phyloP scores from a whole-genome alignment of 2,113 vertebrate genomes.

The Fregata magnificens region DNA sequence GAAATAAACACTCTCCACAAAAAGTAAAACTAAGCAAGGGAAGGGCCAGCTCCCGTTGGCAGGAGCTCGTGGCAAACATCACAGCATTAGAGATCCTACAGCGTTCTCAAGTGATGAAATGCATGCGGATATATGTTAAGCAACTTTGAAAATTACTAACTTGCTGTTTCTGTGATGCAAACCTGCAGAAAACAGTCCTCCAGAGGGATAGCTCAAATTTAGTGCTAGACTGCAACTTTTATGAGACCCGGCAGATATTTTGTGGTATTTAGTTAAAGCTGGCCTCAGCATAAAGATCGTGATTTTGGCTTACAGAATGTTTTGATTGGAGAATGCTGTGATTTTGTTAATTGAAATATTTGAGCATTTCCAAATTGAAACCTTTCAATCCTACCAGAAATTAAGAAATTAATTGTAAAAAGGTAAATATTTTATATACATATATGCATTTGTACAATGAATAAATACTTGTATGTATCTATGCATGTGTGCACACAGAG shows the following conservation, averaged over 20 bases:
- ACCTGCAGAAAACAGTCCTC: background rate
- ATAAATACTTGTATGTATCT: no score
- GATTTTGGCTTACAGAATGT: background rate
- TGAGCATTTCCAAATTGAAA: background rate
- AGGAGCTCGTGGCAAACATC: background rate
- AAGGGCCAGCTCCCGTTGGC: background rate
- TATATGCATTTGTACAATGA: background rate
- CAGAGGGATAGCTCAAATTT: background rate
- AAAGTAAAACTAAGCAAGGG: background rate
- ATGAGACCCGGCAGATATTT: background rate
- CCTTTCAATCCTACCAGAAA: background rate
- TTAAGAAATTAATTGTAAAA: background rate
- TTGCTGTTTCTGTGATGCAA: background rate
- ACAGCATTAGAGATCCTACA: rapidly evolving
- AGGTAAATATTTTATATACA: background rate
- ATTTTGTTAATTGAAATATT: background rate
- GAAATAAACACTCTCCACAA: background rate
- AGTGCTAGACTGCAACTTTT: background rate
- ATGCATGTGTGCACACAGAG: background rate
- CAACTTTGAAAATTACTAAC: background rate
- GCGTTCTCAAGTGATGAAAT: background rate
- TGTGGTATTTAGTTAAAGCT: background rate
- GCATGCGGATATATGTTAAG: background rate
- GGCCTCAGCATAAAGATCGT: background rate
- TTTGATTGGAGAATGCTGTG: background rate